A percentile compares a stretch with the other conserved stretches of the same genome.
Evolutionary conservation across 2,888 invertebrate species (phyloP).

Genomic region (Leptodirus hochenwartii): DNA sequence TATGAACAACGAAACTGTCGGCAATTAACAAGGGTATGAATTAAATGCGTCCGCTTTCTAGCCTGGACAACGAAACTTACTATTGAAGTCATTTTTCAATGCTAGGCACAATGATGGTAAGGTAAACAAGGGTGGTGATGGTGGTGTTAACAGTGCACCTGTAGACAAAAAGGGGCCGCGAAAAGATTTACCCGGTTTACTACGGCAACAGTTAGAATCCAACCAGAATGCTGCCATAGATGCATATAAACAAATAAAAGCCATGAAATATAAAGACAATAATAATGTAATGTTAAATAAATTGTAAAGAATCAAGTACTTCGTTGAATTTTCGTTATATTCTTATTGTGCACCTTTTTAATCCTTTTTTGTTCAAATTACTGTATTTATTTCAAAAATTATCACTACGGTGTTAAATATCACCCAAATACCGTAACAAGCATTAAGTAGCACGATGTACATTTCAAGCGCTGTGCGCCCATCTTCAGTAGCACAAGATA

Average conservation of each 20-base stretch:
- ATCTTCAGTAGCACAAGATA: too few relatives aligned
- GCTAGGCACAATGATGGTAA: slow-evolving; percentile 7
- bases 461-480: too few relatives aligned
- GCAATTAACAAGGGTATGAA: not conserved
- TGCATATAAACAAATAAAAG: slow-evolving; percentile 40
- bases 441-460: too few relatives aligned
- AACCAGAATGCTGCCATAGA: slow-evolving; percentile 38
- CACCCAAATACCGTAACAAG: too few relatives aligned
- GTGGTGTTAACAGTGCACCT: slow-evolving; percentile 10
- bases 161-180: slow-evolving; percentile 38
- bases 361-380: too few relatives aligned
- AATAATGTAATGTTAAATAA: too few relatives aligned
- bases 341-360: too few relatives aligned
- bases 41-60: slow-evolving; percentile 18
- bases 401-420: too few relatives aligned
- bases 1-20: slow-evolving; percentile 12
- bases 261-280: too few relatives aligned
- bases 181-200: slow-evolving; percentile 37
- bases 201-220: slow-evolving; percentile 37
- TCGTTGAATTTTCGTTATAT: too few relatives aligned
- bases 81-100: slow-evolving; percentile 34
- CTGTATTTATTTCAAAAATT: too few relatives aligned
- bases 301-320: too few relatives aligned
- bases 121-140: slow-evolving; percentile 6
- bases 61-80: slow-evolving; percentile 44